These are phyloP conservation scores for Podarcis lilfordi DNA, from an alignment of 2,797 vertebrate species.

Conservation along the genomic window DNA sequence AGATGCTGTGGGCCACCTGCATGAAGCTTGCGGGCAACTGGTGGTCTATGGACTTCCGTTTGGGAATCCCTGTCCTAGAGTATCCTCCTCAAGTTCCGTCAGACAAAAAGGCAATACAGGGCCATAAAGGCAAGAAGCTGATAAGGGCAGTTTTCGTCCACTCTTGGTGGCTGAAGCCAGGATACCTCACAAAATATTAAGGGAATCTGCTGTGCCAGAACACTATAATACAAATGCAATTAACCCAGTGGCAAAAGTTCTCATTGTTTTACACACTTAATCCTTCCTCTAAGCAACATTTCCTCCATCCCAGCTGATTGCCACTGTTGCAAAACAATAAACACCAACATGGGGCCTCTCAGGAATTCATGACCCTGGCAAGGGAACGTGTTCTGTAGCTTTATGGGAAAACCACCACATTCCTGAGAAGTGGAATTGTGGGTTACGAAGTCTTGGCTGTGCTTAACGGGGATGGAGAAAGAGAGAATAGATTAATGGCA, in stretches of 20 bases:
- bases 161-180: not conserved
- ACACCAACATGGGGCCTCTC: not conserved
- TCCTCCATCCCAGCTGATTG: not conserved
- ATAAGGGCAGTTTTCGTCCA: not conserved
- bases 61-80: not conserved
- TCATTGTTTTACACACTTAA: not conserved
- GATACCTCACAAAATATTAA: not conserved
- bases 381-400: not conserved
- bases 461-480: not conserved
- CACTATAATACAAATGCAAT: not conserved
- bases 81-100: not conserved
- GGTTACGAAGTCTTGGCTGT: not conserved
- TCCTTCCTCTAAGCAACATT: not conserved
- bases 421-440: not conserved
- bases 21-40: too few species aligned
- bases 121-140: not conserved
- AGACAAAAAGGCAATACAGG: not conserved
- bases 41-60: too few species aligned
- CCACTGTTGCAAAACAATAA: slow-evolving; percentile 1
- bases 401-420: not conserved
- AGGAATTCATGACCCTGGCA: slow-evolving; percentile 15
- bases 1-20: too few species aligned
- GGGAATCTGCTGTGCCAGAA: not conserved
- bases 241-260: not conserved
- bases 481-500: slow-evolving; percentile 8